Evolutionary conservation across 2,888 invertebrate genomes (phyloP), one percentile per base, ranked within the genome.

Genomic region (Rhingia campestris): DNA sequence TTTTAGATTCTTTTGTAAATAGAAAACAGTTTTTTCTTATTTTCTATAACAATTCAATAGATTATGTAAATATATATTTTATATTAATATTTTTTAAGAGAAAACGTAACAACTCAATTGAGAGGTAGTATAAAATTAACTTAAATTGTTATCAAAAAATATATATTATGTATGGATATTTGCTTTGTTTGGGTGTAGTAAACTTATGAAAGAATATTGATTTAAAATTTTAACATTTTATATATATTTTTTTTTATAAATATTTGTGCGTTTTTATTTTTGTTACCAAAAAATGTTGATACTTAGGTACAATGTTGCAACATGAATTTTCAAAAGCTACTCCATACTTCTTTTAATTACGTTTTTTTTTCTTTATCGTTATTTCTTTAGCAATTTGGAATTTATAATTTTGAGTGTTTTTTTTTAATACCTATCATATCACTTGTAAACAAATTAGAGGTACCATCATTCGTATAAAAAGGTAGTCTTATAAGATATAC

Each of bases 251-350:
- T 39, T 9, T 58, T 30, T 51, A 66, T 58, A 37, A 85, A 85
- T 72, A 76, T 85, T 85, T 85, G 85, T 85, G 85, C 85, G 85
- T 75, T 81, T 79, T 75, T 75, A 30, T 39, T 80, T 75, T 75
- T 70, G 35, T 75, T 72, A 58, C 72, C 80, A 75, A 67, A 66
- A 84, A 73, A 80, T 82, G 6, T 85, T 81, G 81, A 85, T 81
- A 85, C 72, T 85, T 81, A 85, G 85, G 85, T 85, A 85, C 84
- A 80, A 85, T 80, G 84, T 85, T 85, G 80, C 80, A 81, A 85
- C 72, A 75, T 81, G 75, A 81, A 66, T 85, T 81, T 61, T 63
- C 10, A 66, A 76, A 85, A 85, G 81, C 85, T 64, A 47, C 43
- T 75, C 53, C 69, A 79, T 58, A 33, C 49, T 35, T 73, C 45